Evolutionary conservation across 2,797 vertebrate genomes (phyloP).

Genomic region (Paedocypris micromegethes): DNA sequence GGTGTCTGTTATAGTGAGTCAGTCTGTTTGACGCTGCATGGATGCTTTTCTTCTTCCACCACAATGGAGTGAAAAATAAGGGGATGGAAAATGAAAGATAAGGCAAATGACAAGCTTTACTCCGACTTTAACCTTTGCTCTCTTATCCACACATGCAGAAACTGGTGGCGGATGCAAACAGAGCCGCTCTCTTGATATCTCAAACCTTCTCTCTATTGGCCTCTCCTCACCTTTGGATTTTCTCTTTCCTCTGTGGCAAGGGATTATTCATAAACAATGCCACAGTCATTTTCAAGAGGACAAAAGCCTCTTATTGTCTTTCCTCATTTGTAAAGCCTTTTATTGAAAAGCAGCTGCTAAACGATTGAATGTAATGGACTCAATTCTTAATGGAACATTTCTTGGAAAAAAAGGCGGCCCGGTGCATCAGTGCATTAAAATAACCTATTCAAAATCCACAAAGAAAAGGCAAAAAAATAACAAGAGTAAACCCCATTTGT

Average conservation of each 20-base stretch:
- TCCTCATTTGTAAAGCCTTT: slow-evolving; percentile 21
- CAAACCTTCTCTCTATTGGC: background rate
- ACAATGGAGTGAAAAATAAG: slow-evolving; percentile 2
- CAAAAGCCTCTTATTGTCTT: background rate
- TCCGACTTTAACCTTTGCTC: slow-evolving; percentile 23
- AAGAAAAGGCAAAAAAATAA: no score
- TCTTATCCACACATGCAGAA: slow-evolving; percentile 10
- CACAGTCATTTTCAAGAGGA: slow-evolving; percentile 15
- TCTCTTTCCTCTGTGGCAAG: background rate
- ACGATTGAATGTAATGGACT: background rate
- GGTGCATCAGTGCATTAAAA: background rate
- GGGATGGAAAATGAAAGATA: background rate
- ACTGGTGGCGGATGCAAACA: slow-evolving; percentile 17
- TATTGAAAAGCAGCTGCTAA: slow-evolving; percentile 16
- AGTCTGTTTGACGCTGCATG: background rate
- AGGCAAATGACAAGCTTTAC: slow-evolving; percentile 14
- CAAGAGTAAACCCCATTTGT: no score
- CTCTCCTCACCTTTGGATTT: slow-evolving; percentile 6
- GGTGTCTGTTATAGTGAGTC: background rate
- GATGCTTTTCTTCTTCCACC: slow-evolving; percentile 5
- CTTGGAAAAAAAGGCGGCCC: background rate
- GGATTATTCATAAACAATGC: slow-evolving; percentile 16
- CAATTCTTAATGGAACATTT: background rate
- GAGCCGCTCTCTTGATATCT: background rate
- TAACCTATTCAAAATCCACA: no score